Percentiles rank a stretch among this genome's conserved stretches.
Evolutionary conservation across 2,888 invertebrate genomes (phyloP).

Genomic region (Heliconius ismenius): DNA sequence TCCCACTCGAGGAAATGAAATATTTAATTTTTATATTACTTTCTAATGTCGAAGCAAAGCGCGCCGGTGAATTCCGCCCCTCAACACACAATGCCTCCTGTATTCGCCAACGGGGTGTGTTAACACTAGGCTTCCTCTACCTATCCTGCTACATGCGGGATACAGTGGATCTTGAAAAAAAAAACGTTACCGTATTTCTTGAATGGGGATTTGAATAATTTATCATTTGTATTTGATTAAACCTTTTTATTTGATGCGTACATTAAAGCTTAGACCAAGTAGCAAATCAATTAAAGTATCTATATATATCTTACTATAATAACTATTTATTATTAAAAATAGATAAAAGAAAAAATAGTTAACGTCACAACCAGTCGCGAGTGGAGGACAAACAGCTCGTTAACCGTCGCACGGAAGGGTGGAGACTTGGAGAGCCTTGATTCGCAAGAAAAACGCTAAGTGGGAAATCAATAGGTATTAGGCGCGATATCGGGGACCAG

Average conservation of each 20-base stretch:
- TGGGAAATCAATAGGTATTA: slow-evolving; percentile 82
- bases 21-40: no score
- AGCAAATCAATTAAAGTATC: no score
- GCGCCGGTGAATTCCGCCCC: no score
- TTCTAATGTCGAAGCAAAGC: no score
- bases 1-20: no score
- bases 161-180: no score
- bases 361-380: slow-evolving; percentile 55
- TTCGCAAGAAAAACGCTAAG: slow-evolving; percentile 81
- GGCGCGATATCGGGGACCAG: slow-evolving; percentile 79
- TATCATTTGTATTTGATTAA: no score
- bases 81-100: no score
- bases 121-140: no score
- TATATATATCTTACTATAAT: not conserved
- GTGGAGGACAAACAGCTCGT: slow-evolving; percentile 81
- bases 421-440: slow-evolving; percentile 78
- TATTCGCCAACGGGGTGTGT: no score
- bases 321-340: not conserved
- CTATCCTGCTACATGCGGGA: no score
- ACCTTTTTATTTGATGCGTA: not conserved
- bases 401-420: slow-evolving; percentile 78
- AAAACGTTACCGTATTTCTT: not conserved
- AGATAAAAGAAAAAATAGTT: slow-evolving; percentile 7
- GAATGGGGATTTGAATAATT: not conserved
- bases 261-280: not conserved